Conservation (phyloP, 2,797 vertebrate species). For the Neosilurus hyrtlii region DNA sequence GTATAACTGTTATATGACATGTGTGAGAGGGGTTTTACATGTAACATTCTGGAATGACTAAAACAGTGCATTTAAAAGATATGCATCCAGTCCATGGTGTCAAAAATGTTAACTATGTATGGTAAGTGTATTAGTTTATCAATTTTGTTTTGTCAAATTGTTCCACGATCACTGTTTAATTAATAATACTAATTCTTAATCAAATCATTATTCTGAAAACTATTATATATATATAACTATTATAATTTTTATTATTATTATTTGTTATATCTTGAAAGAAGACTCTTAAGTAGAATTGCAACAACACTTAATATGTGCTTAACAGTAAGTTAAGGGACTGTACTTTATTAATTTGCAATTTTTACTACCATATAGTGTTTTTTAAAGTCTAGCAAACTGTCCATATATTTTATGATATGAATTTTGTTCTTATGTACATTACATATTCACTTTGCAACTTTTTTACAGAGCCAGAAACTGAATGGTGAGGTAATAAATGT, state of each 20-base stretch:
- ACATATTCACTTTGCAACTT: not conserved
- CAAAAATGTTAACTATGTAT: not conserved
- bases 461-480: not conserved
- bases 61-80: not conserved
- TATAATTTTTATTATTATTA: not conserved
- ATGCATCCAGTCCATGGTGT: not conserved
- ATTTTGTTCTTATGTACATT: not conserved
- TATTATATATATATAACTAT: not conserved
- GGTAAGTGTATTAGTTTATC: not conserved
- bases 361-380: not conserved
- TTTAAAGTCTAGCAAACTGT: not conserved
- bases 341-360: not conserved
- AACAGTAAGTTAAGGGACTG: not conserved
- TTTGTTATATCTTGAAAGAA: not conserved
- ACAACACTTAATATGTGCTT: too few species aligned
- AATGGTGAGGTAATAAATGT: not conserved
- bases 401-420: not conserved
- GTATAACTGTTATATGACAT: too few species aligned
- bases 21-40: too few species aligned
- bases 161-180: not conserved
- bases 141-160: not conserved
- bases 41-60: not conserved
- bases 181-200: not conserved
- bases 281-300: not conserved
- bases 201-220: not conserved